Evolutionary conservation across 2,797 vertebrate genomes (phyloP).

Genomic region (Chloroceryle inda): DNA sequence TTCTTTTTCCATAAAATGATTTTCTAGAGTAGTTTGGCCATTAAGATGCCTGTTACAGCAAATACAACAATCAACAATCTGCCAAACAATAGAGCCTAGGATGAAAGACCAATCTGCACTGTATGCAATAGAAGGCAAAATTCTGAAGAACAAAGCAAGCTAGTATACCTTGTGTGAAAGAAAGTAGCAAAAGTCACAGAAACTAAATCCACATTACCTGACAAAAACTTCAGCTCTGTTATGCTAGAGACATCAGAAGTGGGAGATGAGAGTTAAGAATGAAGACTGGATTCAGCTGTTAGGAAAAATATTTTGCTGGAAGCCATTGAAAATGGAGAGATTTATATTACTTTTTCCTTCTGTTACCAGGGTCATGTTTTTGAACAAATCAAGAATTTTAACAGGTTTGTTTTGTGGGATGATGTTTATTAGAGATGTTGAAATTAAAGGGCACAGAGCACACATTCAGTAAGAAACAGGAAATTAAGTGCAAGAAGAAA

Average conservation of each 20-base stretch:
- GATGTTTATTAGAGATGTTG: background rate
- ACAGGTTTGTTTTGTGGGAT: background rate
- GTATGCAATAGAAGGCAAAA: slow-evolving; percentile 3
- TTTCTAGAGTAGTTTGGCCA: background rate
- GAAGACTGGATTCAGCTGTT: background rate
- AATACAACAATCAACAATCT: background rate
- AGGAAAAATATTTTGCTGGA: slow-evolving; percentile 2
- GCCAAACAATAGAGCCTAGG: background rate
- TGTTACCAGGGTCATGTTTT: background rate
- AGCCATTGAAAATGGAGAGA: background rate
- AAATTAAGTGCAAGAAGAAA: background rate
- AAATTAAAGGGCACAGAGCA: background rate
- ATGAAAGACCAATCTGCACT: background rate
- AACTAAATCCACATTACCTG: slow-evolving; percentile 19
- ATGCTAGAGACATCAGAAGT: background rate
- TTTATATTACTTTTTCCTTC: background rate
- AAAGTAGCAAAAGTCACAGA: background rate
- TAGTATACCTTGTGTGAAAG: slow-evolving; percentile 3
- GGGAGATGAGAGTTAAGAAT: background rate
- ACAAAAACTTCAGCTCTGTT: background rate
- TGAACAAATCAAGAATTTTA: background rate
- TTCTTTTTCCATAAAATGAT: slow-evolving; percentile 9
- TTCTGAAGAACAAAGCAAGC: background rate
- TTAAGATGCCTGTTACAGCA: background rate
- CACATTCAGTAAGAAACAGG: background rate